phyloP scores from a whole-genome alignment of 2,113 vertebrate genomes.

The Poeciliopsis turrubarensis region DNA sequence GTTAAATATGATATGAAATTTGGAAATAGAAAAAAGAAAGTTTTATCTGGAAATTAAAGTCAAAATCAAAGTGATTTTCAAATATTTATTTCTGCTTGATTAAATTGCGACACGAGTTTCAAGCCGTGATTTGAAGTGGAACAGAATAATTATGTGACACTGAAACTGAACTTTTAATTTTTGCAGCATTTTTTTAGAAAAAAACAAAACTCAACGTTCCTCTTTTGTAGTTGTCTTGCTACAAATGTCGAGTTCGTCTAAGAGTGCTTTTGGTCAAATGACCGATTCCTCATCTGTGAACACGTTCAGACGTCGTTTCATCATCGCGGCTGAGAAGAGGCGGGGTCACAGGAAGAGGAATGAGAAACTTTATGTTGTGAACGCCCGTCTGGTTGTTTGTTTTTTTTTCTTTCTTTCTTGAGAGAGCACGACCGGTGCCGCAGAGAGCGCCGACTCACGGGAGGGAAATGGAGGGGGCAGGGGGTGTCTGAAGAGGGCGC shows the following conservation, averaged over 20 bases:
- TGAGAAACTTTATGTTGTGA: slow-evolving; percentile 72
- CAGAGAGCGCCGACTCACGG: slow-evolving; percentile 65
- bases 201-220: not conserved
- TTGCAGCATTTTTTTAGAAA: not conserved
- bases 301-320: slow-evolving; percentile 70
- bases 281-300: slow-evolving; percentile 53
- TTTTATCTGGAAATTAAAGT: not conserved
- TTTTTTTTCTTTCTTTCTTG: slow-evolving; percentile 54
- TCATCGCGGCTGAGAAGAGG: slow-evolving; percentile 62
- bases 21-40: not conserved
- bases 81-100: not conserved
- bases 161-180: slow-evolving; percentile 6
- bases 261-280: slow-evolving; percentile 48
- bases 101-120: not conserved
- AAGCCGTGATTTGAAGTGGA: not conserved
- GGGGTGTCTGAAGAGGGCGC: not conserved
- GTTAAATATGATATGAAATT: not conserved
- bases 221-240: slow-evolving; percentile 34
- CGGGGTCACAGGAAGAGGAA: slow-evolving; percentile 42
- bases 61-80: not conserved
- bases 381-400: slow-evolving; percentile 66
- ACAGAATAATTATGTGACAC: not conserved
- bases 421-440: slow-evolving; percentile 66
- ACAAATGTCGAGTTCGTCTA: slow-evolving; percentile 17
- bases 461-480: slow-evolving; percentile 34